These are phyloP conservation scores for Candoia aspera DNA, from an alignment of 2,113 vertebrate species.

Conservation along the genomic window DNA sequence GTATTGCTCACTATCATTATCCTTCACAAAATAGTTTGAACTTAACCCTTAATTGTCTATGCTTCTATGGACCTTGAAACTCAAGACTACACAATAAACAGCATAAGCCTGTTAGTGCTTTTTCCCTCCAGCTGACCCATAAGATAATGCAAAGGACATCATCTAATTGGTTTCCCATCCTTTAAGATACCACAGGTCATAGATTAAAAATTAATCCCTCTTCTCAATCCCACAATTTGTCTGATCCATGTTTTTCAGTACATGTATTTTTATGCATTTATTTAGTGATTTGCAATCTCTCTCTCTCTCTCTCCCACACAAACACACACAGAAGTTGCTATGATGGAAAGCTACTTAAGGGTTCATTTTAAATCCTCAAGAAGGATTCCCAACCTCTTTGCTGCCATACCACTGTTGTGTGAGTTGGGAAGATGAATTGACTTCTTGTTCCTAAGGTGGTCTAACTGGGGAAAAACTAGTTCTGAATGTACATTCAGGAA, in stretches of 20 bases:
- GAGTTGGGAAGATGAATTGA: background rate
- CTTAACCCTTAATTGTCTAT: background rate
- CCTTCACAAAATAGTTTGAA: background rate
- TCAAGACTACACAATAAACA: background rate
- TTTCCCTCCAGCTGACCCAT: background rate
- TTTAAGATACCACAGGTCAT: background rate
- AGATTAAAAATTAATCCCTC: background rate
- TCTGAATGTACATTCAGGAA: background rate
- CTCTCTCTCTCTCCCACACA: background rate
- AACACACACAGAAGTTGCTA: background rate
- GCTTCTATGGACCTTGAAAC: background rate
- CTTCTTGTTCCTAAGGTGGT: too few relatives aligned
- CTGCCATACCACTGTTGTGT: background rate
- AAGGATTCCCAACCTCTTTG: background rate
- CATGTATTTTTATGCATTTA: background rate
- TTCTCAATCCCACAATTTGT: background rate
- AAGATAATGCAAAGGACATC: background rate
- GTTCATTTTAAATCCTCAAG: background rate
- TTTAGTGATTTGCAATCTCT: background rate
- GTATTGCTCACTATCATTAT: too few relatives aligned
- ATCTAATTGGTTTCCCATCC: background rate
- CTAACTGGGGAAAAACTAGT: too few relatives aligned
- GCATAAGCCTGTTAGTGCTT: background rate
- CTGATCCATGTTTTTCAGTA: background rate
- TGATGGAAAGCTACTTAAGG: background rate